Evolutionary conservation across 1,140 invertebrate species (phyloP), one percentile per base, ranked within the genome.

Genomic region (Pomacea maculata): DNA sequence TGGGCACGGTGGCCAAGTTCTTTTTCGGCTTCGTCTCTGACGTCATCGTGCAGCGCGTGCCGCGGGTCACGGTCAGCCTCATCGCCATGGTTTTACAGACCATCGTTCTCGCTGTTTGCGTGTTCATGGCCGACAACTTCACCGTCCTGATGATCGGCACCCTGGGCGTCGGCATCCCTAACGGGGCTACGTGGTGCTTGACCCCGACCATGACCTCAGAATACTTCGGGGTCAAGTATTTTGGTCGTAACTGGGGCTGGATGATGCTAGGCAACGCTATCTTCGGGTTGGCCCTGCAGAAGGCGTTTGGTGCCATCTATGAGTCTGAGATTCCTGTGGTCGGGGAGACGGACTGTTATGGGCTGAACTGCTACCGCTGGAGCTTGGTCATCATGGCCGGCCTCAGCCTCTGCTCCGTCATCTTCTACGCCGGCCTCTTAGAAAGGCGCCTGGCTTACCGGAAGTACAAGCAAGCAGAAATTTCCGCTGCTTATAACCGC

Each of bases 131-230:
- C 7, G 80, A 87, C 79, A 80, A 83, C 55, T 79, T 86, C 75
- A 34, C 80, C n/a, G 76, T 88, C 19, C 70, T 89, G 10, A 61
- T 87, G 10, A 57, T 88, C 6, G 79, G 83, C 25, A 65, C 83
- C 5, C 45, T 87, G 10, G 84, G 84, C 8, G 83, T 88, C 12
- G 88, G 88, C 10, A 85, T 89, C 67, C 80, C 88, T 34, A 89
- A 89, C 77, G 88, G 88, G 63, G 87, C 88, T n/a, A 83, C 86
- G 17, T 89, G 87, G 87, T 89, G 87, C 67, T 72, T 89, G 63
- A 89, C 88, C 11, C 88, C 88, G 1, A 87, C 87, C 11, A 88
- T 89, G 87, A 84, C 86, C 8, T 88, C 87, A 61, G 88, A 89
- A 72, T 86, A 86, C 78, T 89, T 87, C 65, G 88, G 88, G 15